phyloP scores from a whole-genome alignment of 1,140 invertebrate species.

The Sarcophaga bullata region DNA sequence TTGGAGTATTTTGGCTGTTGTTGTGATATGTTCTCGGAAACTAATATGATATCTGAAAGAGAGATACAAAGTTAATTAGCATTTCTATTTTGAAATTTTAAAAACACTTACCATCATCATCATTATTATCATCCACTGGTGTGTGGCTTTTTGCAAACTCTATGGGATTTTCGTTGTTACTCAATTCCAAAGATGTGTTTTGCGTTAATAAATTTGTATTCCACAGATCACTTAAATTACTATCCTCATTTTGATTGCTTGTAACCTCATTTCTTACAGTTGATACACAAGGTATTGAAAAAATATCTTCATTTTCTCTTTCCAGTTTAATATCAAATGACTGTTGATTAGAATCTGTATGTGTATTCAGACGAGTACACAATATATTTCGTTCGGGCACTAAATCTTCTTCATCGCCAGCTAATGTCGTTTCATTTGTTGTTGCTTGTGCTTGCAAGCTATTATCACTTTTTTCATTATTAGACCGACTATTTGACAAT shows the following conservation, averaged over 20 bases:
- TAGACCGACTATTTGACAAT: background rate
- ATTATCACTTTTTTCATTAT: background rate
- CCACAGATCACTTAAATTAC: background rate
- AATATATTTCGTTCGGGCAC: background rate
- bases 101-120: background rate
- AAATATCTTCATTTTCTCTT: background rate
- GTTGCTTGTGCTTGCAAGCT: background rate
- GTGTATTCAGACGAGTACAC: background rate
- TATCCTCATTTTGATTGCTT: background rate
- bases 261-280: no score
- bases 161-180: background rate
- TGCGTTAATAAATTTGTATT: background rate
- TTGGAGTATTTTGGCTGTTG: background rate
- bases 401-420: constrained; percentile 9
- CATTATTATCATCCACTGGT: background rate
- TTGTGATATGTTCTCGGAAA: background rate
- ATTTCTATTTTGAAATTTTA: no score
- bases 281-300: background rate
- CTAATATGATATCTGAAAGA: background rate
- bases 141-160: background rate
- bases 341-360: no score
- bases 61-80: background rate
- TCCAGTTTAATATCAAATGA: background rate
- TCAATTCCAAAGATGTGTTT: no score
- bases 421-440: background rate